Evolutionary conservation across 2,888 invertebrate species (phyloP), one percentile per base, ranked within the genome.

Genomic region (Prosapia bicincta): DNA sequence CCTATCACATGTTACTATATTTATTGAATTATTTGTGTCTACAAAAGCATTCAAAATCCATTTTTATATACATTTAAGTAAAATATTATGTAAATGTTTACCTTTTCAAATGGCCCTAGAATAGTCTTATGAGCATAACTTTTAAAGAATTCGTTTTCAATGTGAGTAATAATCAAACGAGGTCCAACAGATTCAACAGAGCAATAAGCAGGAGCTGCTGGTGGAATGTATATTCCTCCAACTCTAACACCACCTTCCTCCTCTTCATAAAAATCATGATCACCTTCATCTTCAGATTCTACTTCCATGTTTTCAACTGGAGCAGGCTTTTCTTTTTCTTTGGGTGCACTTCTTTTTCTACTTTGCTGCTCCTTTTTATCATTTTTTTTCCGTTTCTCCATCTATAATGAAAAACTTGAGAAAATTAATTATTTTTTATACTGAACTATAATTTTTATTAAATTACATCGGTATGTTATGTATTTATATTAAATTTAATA

Each of bases 91-190:
- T n/a, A n/a, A n/a, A n/a, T n/a, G n/a, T n/a, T 82, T 87, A 96
- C 97, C 88, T 97, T 96, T 84, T 99, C 96, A 85, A 99, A 99
- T 0, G 98, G 98, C 0, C 99, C 99, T 72, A 99, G 87, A 1
- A 86, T 85, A 82, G 94, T 91, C 54, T 89, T 88, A 0, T 95
- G 94, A 30, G 95, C 96, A 83, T 99, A 99, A 83, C 98, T 99
- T 85, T 99, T 99, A 84, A 99, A 99, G 85, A 98, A 97, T 71
- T 91, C 89, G 84, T 97, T 98, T 0, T 92, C 92, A 80, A 99
- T 98, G 81, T 94, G 90, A 0, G 92, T 91, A 73, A 99, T 98
- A 76, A 99, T 92, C 66, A 99, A 86, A 23, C 98, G 89, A 0
- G 96, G 93, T 0, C 94, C 96, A 66, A 88, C 90, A 10, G 89